Evolutionary conservation across 1,140 invertebrate genomes (phyloP).

Genomic region (Anoplophora glabripennis): DNA sequence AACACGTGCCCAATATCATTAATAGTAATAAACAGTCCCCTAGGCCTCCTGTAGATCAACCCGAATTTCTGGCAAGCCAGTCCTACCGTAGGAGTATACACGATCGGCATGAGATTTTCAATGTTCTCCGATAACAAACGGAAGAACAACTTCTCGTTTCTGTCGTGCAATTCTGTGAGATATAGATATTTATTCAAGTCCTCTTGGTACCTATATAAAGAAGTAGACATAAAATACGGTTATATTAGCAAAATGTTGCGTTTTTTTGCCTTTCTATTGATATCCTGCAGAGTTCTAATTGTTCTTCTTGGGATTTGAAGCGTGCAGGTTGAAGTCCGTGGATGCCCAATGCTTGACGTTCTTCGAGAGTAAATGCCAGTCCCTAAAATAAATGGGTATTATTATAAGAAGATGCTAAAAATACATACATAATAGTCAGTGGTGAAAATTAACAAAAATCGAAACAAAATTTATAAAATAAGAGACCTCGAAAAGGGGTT

Average conservation of each 20-base stretch:
- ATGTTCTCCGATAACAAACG: conserved; percentile 86
- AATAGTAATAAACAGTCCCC: conserved; percentile 95
- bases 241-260: too few species aligned
- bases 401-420: too few species aligned
- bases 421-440: too few species aligned
- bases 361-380: conserved; percentile 86
- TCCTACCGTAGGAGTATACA: conserved; percentile 92
- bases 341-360: conserved; percentile 87
- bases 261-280: conserved; percentile 84
- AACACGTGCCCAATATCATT: conserved; percentile 92
- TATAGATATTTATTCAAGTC: conserved; percentile 90
- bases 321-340: conserved; percentile 89
- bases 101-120: conserved; percentile 83
- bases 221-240: too few species aligned
- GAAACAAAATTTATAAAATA: too few species aligned
- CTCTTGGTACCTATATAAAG: conserved; percentile 82
- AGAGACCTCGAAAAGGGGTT: too few species aligned
- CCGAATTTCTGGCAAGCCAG: conserved; percentile 95
- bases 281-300: conserved; percentile 82
- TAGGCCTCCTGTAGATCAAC: conserved; percentile 85
- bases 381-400: too few species aligned
- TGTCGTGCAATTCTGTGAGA: conserved; percentile 75
- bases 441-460: too few species aligned
- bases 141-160: conserved; percentile 92
- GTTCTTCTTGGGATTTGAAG: conserved; percentile 91